These are phyloP conservation scores for Onychomys arenicola DNA, from an alignment of 2,797 vertebrate genomes.

Conservation along the genomic window DNA sequence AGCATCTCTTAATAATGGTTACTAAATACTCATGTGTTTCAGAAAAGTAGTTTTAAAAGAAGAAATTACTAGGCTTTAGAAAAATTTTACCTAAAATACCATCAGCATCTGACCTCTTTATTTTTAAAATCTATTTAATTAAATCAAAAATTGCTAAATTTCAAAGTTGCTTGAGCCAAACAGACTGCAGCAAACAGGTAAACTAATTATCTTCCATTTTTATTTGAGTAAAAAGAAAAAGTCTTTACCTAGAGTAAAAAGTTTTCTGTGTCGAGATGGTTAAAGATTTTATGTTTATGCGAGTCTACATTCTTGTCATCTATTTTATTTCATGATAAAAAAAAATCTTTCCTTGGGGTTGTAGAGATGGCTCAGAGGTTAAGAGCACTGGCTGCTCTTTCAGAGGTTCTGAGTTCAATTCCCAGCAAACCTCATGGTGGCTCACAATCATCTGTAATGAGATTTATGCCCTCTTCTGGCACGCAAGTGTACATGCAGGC, in stretches of 20 bases:
- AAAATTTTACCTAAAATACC: conserved; percentile 42
- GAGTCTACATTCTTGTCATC: neutral
- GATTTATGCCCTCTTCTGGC: too few relatives aligned
- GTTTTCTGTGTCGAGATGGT: neutral
- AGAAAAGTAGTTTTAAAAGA: neutral
- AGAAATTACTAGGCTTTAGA: conserved; percentile 26
- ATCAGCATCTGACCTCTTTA: neutral
- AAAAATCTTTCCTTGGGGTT: neutral
- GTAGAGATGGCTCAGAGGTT: too few relatives aligned
- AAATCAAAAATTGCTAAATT: conserved; percentile 36
- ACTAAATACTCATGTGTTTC: neutral
- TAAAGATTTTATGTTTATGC: neutral
- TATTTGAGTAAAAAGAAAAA: conserved; percentile 35
- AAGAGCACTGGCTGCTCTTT: too few relatives aligned
- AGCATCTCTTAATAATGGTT: neutral
- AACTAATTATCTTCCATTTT: conserved; percentile 41
- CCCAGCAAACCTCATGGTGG: too few relatives aligned
- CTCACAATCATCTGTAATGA: too few relatives aligned
- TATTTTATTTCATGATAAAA: conserved; percentile 28
- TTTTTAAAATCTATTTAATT: neutral
- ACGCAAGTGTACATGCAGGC: too few relatives aligned
- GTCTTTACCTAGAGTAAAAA: neutral
- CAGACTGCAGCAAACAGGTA: neutral
- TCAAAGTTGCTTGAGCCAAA: neutral
- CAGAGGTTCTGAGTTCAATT: too few relatives aligned